Evolutionary conservation across 2,888 invertebrate genomes (phyloP).

Genomic region (Drosophila monieri): DNA sequence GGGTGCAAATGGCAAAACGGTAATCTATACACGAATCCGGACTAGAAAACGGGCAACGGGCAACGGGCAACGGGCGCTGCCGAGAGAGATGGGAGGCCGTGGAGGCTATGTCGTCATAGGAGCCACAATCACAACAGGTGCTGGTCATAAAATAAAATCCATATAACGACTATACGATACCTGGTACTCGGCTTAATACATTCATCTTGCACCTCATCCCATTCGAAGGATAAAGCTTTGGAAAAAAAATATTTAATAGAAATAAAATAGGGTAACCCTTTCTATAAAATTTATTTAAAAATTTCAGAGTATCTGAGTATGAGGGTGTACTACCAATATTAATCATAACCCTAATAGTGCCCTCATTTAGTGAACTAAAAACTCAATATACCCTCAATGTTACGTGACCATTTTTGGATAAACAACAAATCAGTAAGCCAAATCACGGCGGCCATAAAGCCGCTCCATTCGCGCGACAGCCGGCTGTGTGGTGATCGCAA

Average conservation of each 20-base stretch:
- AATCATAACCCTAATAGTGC: too few relatives aligned
- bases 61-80: too few relatives aligned
- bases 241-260: too few relatives aligned
- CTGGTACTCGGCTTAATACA: background rate
- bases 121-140: constrained; percentile 26
- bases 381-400: constrained; percentile 3
- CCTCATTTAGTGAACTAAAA: background rate
- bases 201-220: too few relatives aligned
- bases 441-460: constrained; percentile 38
- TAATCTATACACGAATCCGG: background rate
- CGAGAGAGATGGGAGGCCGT: constrained; percentile 17
- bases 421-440: constrained; percentile 19
- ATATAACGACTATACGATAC: constrained; percentile 21
- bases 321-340: too few relatives aligned
- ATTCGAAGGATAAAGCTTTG: too few relatives aligned
- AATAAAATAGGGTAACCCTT: too few relatives aligned
- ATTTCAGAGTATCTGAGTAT: too few relatives aligned
- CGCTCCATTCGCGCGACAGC: constrained; percentile 40
- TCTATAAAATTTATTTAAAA: too few relatives aligned
- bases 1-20: constrained; percentile 17
- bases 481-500: constrained; percentile 42
- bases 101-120: constrained; percentile 37
- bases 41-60: too few relatives aligned
- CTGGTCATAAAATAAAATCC: background rate
- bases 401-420: background rate